Evolutionary conservation across 2,888 invertebrate genomes (phyloP).

Genomic region (Sarcophaga subvicina): DNA sequence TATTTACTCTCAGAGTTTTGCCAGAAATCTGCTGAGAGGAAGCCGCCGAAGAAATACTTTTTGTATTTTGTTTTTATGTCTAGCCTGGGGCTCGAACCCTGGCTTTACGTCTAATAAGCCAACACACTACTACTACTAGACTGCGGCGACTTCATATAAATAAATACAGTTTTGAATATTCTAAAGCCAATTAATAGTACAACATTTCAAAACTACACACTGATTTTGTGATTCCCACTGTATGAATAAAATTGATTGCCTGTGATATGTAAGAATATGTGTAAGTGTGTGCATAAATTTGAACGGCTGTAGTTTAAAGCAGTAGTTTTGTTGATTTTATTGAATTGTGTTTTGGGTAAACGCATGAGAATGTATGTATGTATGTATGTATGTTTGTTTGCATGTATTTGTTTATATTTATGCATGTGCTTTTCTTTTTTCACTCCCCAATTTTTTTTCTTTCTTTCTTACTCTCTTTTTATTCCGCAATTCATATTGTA

Average conservation of each 20-base stretch:
- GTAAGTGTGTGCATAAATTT: neutral
- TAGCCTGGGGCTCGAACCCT: too few species aligned
- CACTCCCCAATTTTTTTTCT: neutral
- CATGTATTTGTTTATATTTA: neutral
- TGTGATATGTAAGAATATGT: neutral
- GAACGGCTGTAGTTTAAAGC: neutral
- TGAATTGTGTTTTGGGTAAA: conserved; percentile 8
- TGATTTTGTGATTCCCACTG: too few species aligned
- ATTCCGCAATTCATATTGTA: neutral
- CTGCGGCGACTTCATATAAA: too few species aligned
- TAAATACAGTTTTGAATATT: too few species aligned
- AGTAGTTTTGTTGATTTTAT: conserved; percentile 10
- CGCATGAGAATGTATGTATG: neutral
- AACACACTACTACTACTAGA: too few species aligned
- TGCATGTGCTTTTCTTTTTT: neutral
- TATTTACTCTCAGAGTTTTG: too few species aligned
- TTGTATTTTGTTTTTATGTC: too few species aligned
- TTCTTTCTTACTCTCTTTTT: neutral
- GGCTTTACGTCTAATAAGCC: too few species aligned
- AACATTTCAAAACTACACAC: too few species aligned
- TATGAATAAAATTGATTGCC: neutral
- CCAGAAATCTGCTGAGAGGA: too few species aligned
- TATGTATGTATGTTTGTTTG: neutral
- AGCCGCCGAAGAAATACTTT: too few species aligned
- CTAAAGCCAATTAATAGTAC: too few species aligned